phyloP scores from a whole-genome alignment of 1,140 invertebrate species.

The Drosophila equinoxialis region DNA sequence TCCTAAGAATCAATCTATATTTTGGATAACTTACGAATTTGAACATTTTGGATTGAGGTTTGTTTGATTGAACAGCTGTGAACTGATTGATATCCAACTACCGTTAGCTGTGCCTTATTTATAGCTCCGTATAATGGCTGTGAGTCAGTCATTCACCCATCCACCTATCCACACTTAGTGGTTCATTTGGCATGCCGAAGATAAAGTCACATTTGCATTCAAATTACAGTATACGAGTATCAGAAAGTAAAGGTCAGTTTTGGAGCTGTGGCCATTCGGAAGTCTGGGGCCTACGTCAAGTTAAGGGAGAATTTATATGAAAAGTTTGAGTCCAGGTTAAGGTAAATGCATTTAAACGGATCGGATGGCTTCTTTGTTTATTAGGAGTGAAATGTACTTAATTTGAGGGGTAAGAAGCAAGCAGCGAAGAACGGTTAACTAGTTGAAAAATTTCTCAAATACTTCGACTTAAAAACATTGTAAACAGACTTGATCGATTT shows the following conservation, averaged over 20 bases:
- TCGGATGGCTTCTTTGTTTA: neutral
- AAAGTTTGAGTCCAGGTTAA: too few relatives aligned
- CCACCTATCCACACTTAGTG: neutral
- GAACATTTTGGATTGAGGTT: constrained; percentile 56
- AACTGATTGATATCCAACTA: constrained; percentile 36
- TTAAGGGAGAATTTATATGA: neutral
- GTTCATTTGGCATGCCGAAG: neutral
- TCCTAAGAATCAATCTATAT: neutral
- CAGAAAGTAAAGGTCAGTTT: too few relatives aligned
- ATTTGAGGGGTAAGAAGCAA: too few relatives aligned
- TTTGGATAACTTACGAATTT: constrained; percentile 61
- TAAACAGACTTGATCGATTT: constrained; percentile 4
- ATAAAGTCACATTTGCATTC: constrained; percentile 1
- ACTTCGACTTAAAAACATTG: neutral
- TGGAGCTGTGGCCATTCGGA: too few relatives aligned
- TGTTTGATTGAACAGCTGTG: constrained; percentile 36
- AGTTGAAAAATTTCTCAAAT: neutral
- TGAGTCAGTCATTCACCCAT: constrained; percentile 29
- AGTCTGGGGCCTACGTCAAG: neutral
- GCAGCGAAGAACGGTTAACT: too few relatives aligned
- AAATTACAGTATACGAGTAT: neutral
- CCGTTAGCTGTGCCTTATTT: constrained; percentile 31
- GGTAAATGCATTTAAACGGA: too few relatives aligned
- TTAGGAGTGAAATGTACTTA: too few relatives aligned
- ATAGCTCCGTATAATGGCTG: too few relatives aligned